Conservation (phyloP, 2,888 invertebrate species). For the Adelphocoris suturalis region DNA sequence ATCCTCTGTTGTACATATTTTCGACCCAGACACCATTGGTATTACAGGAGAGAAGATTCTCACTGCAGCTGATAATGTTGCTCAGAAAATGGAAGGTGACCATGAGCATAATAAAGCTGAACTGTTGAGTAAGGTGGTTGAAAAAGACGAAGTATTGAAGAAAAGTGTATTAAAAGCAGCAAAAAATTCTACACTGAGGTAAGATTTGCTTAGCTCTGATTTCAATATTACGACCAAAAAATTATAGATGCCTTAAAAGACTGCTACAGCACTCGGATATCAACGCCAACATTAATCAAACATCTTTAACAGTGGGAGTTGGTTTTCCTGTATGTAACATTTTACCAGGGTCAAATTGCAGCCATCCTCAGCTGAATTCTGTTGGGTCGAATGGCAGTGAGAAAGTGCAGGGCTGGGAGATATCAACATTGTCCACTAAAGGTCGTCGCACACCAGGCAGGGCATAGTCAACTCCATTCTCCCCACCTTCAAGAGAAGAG, state of each 20-base stretch:
- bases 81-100: constrained; percentile 84
- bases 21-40: neutral
- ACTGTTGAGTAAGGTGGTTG: constrained; percentile 84
- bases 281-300: too few relatives aligned
- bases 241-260: too few relatives aligned
- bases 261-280: too few relatives aligned
- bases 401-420: too few relatives aligned
- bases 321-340: neutral
- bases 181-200: constrained; percentile 69
- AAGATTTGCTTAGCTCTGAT: neutral
- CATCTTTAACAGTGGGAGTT: neutral
- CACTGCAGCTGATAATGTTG: constrained; percentile 87
- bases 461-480: too few relatives aligned
- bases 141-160: constrained; percentile 74
- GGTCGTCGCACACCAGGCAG: too few relatives aligned
- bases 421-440: too few relatives aligned
- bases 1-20: too few relatives aligned
- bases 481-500: too few relatives aligned
- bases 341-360: too few relatives aligned
- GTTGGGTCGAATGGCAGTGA: too few relatives aligned
- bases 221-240: neutral
- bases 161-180: constrained; percentile 69
- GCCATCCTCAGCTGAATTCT: too few relatives aligned
- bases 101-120: constrained; percentile 86
- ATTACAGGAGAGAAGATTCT: constrained; percentile 79